Conservation (phyloP, 1,140 invertebrate species). For the Drosophila yakuba region DNA sequence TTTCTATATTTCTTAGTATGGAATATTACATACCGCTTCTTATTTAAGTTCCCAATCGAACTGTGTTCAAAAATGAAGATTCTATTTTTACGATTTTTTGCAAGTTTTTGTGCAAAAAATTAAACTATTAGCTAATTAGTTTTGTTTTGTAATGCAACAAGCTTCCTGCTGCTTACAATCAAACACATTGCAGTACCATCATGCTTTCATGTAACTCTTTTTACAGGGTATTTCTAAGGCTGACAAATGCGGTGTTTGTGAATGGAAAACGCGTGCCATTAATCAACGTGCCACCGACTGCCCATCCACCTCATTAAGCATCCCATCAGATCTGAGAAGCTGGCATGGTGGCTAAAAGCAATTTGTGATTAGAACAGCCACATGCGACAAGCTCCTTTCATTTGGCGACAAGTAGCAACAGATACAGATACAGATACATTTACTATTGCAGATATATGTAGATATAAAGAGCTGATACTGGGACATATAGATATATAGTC, state of each 20-base stretch:
- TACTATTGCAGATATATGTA: too few relatives aligned
- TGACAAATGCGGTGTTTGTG: conserved; percentile 30
- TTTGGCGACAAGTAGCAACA: conserved; percentile 24
- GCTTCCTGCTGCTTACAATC: too few relatives aligned
- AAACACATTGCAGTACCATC: too few relatives aligned
- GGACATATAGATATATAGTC: not conserved
- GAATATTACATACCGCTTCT: too few relatives aligned
- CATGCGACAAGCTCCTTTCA: conserved; percentile 47
- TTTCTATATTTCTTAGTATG: too few relatives aligned
- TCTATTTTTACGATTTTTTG: too few relatives aligned
- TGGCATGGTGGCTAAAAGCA: conserved; percentile 39
- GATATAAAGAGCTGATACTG: conserved; percentile 6
- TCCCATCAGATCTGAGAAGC: not conserved
- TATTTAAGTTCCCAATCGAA: too few relatives aligned
- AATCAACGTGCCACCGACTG: conserved; percentile 41
- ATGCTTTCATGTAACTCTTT: not conserved
- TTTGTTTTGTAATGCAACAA: too few relatives aligned
- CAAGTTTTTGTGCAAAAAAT: too few relatives aligned
- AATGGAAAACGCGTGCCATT: conserved; percentile 54
- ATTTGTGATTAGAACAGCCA: conserved; percentile 57
- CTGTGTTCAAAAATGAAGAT: too few relatives aligned
- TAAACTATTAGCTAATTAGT: too few relatives aligned
- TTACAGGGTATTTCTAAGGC: conserved; percentile 19
- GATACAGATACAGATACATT: conserved; percentile 15
- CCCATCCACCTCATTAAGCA: not conserved